Base-by-base conservation (phyloP, 2,113 vertebrate species). In the Xiphophorus maculatus region DNA sequence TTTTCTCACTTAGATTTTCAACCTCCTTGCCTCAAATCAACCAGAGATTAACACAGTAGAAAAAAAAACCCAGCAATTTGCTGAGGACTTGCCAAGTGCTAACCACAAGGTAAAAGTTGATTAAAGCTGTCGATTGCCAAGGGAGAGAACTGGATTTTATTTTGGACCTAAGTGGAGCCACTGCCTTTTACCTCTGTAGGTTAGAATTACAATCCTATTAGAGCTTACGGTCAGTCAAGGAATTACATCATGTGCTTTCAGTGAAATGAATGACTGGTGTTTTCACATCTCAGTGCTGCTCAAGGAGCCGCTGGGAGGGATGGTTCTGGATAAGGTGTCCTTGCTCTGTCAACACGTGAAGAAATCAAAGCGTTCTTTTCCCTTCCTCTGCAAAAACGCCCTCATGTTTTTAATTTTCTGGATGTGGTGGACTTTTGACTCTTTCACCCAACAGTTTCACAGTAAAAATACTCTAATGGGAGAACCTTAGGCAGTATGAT, bases 301-400 rank as follows among this genome's bases (percentile, higher is more conserved):
- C 67, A 61, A 81, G 89, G 73, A 83, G 84, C 86, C 74, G 65
- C 29, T 76, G 72, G 84, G 85, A 88, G 75, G 73, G 74, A 32
- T 79, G 27, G 54, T 82, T 87, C 77, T 85, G 87, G 83, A 85
- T 88, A 80, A 80, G 87, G 87, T 89, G 86, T 89, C 89, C 81
- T 85, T 74, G 75, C 78, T 33, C 89, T 92, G 92, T 93, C 92
- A 88, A 90, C 88, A 81, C 89, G 71, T 71, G 42, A 9, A 73
- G 73, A 80, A 89, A 89, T 90, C 84, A 91, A 89, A 89, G 89
- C 70, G 62, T 73, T 67, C 66, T 69, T 37, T 70, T 79, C 63
- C 80, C 63, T 76, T 86, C 84, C 79, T 76, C 66, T 76, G 54
- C 65, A 66, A 88, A 84, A 81, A 83, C 71, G 35, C 88, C 81